Evolutionary conservation across 2,888 invertebrate species (phyloP), one percentile per base, ranked within the genome.

Genomic region (Neoitamus cyanurus): DNA sequence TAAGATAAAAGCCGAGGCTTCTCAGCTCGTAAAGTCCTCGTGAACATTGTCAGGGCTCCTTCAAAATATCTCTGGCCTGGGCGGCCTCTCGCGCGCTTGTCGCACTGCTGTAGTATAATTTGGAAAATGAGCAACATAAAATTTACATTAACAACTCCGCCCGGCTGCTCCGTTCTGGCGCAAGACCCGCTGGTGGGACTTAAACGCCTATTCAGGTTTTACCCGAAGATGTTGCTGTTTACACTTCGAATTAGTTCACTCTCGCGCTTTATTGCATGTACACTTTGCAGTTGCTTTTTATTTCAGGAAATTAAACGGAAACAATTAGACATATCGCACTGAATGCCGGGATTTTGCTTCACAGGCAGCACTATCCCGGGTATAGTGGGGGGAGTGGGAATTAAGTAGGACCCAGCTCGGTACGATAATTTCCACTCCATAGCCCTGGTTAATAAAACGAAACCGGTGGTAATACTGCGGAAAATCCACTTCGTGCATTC

Each of bases 1-100:
- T 85, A 85, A 85, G 85, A 85, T 85, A 85, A 85, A 85, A 85
- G 85, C 85, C 78, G 78, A 85, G 80, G 83, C 85, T 85, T 85
- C 85, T 85, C 83, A 85, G 85, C 85, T 85, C 85, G 85, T 85
- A 85, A 85, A 85, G 78, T 83, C 73, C 83, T 70, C 77, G 77
- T 30, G 70, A 46, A 85, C 83, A 83, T 48, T 85, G 83, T 78
- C 83, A 84, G 42, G 31, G 78, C 83, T 83, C 69, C 42, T 83
- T 70, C 83, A 83, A 83, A 68, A 68, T 42, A 37, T 69, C 58
- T 34, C 6, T 46, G 30, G 73, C 48, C 31, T n/a, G 70, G 72
- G 31, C 83, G 58, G 6, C 58, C 25, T 25, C 6, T 15, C 20
- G 7, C 25, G 48, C 75, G 70, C 80, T 80, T 80, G 83, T 72